A percentile compares a stretch with the other conserved stretches of the same genome.
These are phyloP conservation scores for Poeciliopsis turneri DNA, from an alignment of 2,797 vertebrate species.

Conservation along the genomic window DNA sequence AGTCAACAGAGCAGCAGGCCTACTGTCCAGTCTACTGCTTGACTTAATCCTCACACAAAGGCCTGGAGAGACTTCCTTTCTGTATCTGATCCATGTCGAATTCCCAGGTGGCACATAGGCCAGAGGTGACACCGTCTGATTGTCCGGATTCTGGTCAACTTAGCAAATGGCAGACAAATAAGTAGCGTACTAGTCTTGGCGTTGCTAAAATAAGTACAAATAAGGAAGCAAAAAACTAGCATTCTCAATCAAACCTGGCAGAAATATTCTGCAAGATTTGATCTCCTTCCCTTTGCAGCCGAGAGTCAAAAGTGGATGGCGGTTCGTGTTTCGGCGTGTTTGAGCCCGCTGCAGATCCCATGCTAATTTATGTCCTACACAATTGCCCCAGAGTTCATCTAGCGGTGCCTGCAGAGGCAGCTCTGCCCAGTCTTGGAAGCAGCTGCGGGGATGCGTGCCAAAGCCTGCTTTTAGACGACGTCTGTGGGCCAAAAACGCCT, in stretches of 20 bases:
- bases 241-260: too few relatives aligned
- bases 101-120: constrained; percentile 68
- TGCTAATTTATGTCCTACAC: constrained; percentile 30
- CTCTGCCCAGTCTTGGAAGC: constrained; percentile 38
- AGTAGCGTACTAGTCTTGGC: background rate
- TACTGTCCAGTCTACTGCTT: constrained; percentile 76
- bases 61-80: constrained; percentile 58
- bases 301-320: background rate
- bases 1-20: constrained; percentile 71
- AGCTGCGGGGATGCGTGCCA: constrained; percentile 46
- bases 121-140: constrained; percentile 66
- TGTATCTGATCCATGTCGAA: constrained; percentile 66
- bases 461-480: constrained; percentile 47
- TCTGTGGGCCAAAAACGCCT: constrained; percentile 60
- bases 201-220: background rate
- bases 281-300: background rate
- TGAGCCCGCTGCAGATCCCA: constrained; percentile 37
- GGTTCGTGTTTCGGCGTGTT: constrained; percentile 21
- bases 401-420: constrained; percentile 29
- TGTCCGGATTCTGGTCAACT: constrained; percentile 64
- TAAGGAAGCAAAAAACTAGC: background rate
- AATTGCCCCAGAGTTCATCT: constrained; percentile 40
- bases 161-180: constrained; percentile 49
- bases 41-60: constrained; percentile 72
- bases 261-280: too few relatives aligned